Evolutionary conservation across 2,113 vertebrate genomes (phyloP).

Genomic region (Mesitornis unicolor): DNA sequence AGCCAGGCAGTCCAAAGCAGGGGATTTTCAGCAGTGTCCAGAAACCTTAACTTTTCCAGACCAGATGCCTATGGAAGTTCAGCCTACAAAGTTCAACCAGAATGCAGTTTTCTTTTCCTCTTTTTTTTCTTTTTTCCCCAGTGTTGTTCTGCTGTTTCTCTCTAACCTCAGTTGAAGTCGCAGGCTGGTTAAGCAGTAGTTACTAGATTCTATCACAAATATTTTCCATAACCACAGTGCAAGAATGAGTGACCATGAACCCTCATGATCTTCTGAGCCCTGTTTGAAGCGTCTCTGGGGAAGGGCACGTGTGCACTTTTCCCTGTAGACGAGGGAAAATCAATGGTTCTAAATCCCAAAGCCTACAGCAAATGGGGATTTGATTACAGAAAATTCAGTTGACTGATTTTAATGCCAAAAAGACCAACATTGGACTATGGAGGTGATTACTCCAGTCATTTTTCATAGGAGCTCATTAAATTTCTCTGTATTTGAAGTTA

Average conservation of each 20-base stretch:
- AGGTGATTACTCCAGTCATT: neutral
- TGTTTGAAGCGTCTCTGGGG: neutral
- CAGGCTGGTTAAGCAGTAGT: neutral
- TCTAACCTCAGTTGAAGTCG: neutral
- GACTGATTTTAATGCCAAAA: neutral
- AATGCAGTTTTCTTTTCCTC: neutral
- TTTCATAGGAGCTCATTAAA: neutral
- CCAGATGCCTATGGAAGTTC: neutral
- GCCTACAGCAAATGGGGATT: neutral
- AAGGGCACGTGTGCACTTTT: neutral
- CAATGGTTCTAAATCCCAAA: neutral
- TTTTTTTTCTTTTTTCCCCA: neutral
- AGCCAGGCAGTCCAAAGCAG: neutral
- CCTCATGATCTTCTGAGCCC: neutral
- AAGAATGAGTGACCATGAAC: neutral
- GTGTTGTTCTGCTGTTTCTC: neutral
- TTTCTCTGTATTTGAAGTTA: neutral
- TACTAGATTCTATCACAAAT: neutral
- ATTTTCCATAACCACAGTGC: neutral
- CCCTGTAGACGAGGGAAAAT: neutral
- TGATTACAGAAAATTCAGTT: neutral
- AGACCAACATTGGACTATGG: neutral
- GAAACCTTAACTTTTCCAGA: neutral
- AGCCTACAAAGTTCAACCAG: neutral
- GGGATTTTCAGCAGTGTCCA: neutral